phyloP scores from a whole-genome alignment of 2,888 invertebrate genomes.

The Synergus gifuensis region DNA sequence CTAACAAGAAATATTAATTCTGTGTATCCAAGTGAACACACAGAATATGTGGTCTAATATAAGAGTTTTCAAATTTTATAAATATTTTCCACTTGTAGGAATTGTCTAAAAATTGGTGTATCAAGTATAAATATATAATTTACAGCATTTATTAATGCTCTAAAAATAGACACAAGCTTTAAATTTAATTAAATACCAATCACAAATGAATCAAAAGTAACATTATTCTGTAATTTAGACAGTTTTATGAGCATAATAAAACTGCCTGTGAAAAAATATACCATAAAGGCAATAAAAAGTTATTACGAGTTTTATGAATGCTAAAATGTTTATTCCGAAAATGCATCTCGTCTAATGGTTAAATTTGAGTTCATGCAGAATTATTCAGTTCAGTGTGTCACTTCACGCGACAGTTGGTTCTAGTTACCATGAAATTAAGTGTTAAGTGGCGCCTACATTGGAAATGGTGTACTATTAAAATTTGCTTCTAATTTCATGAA shows the following conservation, averaged over 20 bases:
- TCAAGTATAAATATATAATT: not conserved
- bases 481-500: too few relatives aligned
- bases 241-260: not conserved
- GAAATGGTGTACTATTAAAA: not conserved
- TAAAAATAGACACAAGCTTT: not conserved
- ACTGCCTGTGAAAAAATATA: not conserved
- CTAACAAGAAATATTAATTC: too few relatives aligned
- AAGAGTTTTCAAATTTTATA: too few relatives aligned
- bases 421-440: slow-evolving; percentile 4
- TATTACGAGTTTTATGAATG: not conserved
- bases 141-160: not conserved
- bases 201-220: too few relatives aligned
- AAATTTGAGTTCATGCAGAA: not conserved
- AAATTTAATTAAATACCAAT: too few relatives aligned
- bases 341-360: not conserved
- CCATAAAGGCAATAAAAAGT: not conserved
- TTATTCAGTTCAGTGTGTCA: slow-evolving; percentile 9
- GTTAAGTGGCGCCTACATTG: not conserved
- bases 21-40: too few relatives aligned
- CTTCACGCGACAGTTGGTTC: not conserved
- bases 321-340: not conserved
- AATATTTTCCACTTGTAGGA: too few relatives aligned
- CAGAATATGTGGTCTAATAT: too few relatives aligned
- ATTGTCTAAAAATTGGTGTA: too few relatives aligned
- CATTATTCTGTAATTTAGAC: too few relatives aligned